Evolutionary conservation across 2,113 vertebrate species (phyloP).

Genomic region (Leptobrachium ailaonicum): DNA sequence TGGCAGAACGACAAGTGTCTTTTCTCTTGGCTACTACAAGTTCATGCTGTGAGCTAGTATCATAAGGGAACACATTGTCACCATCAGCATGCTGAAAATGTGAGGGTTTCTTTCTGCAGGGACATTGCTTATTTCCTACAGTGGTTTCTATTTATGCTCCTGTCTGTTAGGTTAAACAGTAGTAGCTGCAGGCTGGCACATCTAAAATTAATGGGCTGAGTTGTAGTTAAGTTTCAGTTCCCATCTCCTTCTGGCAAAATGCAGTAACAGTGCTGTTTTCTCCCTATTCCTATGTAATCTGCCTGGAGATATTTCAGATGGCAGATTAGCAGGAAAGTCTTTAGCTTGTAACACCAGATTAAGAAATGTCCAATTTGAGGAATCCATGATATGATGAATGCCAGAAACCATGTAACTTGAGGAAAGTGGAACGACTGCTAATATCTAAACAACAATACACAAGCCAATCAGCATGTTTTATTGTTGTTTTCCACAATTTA

Average conservation of each 20-base stretch:
- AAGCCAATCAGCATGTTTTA: too few species aligned
- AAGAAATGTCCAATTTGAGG: not conserved
- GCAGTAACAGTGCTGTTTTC: not conserved
- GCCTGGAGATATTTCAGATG: not conserved
- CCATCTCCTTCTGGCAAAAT: not conserved
- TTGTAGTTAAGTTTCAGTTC: not conserved
- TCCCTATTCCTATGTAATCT: not conserved
- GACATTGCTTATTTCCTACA: not conserved
- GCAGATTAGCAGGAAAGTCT: not conserved
- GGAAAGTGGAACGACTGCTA: too few species aligned
- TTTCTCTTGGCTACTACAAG: too few species aligned
- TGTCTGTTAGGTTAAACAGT: not conserved
- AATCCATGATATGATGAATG: too few species aligned
- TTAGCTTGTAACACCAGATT: not conserved
- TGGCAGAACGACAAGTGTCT: too few species aligned
- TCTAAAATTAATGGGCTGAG: conserved; percentile 2
- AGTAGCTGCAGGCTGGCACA: not conserved
- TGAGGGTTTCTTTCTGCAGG: not conserved
- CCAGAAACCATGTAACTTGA: too few species aligned
- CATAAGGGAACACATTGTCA: too few species aligned
- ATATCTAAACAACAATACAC: too few species aligned
- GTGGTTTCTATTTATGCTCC: not conserved
- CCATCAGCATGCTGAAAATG: not conserved
- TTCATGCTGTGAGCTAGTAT: too few species aligned
- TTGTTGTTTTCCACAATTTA: too few species aligned